Conservation (phyloP, 2,797 vertebrate genomes). For the Chaenodraco wilsoni region DNA sequence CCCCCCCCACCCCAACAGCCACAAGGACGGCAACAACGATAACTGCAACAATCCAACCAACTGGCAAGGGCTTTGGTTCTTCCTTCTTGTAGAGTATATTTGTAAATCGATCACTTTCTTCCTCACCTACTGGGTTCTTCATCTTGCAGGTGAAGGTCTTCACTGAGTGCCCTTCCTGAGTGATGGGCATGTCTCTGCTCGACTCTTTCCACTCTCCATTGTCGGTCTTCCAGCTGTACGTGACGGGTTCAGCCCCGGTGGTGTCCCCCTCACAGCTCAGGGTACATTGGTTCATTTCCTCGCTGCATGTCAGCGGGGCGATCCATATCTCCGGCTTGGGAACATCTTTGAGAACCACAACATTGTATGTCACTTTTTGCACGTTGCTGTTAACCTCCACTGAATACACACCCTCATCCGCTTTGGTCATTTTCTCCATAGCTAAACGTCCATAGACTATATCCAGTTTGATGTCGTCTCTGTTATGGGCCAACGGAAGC, state of each 20-base stretch:
- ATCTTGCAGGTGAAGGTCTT: conserved; percentile 16
- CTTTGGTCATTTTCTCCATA: too few species aligned
- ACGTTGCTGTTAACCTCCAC: fast-evolving
- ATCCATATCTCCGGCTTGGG: fast-evolving
- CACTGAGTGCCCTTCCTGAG: fast-evolving
- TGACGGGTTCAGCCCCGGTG: fast-evolving
- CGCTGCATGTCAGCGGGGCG: fast-evolving
- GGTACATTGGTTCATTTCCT: fast-evolving
- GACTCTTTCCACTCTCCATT: fast-evolving
- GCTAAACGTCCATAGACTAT: fast-evolving
- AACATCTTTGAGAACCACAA: fast-evolving
- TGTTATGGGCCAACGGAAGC: fast-evolving
- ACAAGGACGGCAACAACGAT: too few species aligned
- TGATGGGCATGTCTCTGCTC: fast-evolving
- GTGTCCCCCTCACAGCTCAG: fast-evolving
- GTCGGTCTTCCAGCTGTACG: conserved; percentile 28
- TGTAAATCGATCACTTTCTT: fast-evolving
- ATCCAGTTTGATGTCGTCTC: fast-evolving
- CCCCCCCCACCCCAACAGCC: too few species aligned
- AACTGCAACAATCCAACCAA: too few species aligned
- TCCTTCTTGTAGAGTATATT: conserved; percentile 13
- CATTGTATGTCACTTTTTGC: fast-evolving
- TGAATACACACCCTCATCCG: too few species aligned
- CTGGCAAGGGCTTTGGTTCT: too few species aligned
- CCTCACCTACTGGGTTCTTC: not conserved